Evolutionary conservation across 2,888 invertebrate genomes (phyloP), one percentile per base, ranked within the genome.

Genomic region (Linyphia triangularis): DNA sequence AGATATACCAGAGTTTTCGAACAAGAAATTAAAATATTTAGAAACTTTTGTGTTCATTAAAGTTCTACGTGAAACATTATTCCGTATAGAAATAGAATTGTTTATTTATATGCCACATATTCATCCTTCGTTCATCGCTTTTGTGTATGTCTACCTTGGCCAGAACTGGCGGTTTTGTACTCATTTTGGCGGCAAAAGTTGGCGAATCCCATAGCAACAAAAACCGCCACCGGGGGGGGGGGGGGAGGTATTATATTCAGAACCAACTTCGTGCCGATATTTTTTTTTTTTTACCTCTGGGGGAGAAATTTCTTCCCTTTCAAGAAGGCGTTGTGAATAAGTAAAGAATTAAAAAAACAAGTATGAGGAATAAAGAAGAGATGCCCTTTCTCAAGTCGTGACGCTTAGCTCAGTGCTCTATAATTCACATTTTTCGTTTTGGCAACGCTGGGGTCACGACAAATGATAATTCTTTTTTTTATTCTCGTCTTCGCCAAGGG

Each of bases 361-460:
- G 59, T 24, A 59, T n/a, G n/a, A 69, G n/a, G n/a, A 24, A 28
- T n/a, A 65, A 51, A 40, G 28, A 10, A 28, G 69, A 69, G 30
- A 33, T 33, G 40, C 65, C 63, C 51, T 43, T 33, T 40, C 37
- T 63, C 40, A 61, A 65, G 59, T 83, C 73, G 73, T 73, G 73
- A 83, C 72, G 65, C 57, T 83, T 37, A 72, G 33, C 59, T 65
- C 43, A 19, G 37, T 57, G 28, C 72, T 82, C 26, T 65, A 73
- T 77, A 78, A 85, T 78, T 63, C 59, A 79, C 61, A 59, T 72
- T 85, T 61, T 70, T 30, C 78, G 72, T 57, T 69, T 79, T 85
- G 85, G 85, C 72, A 85, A 78, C 78, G 43, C 37, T 78, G 43
- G 78, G 78, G 85, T 85, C 85, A 85, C 63, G 63, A 72, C 33